phyloP scores from a whole-genome alignment of 1,140 invertebrate species.

The Chlorops oryzae region DNA sequence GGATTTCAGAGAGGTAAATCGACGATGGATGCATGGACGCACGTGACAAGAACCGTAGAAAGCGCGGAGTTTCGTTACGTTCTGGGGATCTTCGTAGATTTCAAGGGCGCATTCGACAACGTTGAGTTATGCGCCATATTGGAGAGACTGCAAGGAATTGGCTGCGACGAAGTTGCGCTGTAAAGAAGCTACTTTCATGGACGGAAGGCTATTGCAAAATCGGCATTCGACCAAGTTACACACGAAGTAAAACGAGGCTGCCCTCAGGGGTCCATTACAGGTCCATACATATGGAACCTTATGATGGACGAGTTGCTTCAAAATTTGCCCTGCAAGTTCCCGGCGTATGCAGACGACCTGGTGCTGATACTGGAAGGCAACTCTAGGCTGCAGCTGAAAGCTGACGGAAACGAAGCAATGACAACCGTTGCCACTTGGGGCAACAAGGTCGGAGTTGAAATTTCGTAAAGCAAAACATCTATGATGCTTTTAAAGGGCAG shows the following conservation, averaged over 20 bases:
- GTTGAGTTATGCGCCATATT: too few species aligned
- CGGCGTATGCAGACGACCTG: conserved; percentile 26
- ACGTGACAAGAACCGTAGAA: too few species aligned
- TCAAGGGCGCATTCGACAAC: too few species aligned
- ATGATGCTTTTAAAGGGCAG: too few species aligned
- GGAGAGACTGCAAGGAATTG: too few species aligned
- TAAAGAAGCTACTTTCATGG: conserved; percentile 10
- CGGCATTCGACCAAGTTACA: background rate
- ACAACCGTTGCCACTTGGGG: background rate
- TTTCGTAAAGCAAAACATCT: background rate
- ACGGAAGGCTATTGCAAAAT: background rate
- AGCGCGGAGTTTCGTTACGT: too few species aligned
- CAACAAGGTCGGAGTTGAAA: conserved; percentile 7
- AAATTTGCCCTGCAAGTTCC: conserved; percentile 7
- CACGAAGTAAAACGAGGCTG: conserved; percentile 13
- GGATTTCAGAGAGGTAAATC: background rate
- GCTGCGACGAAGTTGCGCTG: too few species aligned
- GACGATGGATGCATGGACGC: too few species aligned
- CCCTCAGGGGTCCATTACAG: conserved; percentile 20
- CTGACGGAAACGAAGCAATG: conserved; percentile 3
- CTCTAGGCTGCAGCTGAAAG: conserved; percentile 12
- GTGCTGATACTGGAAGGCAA: conserved; percentile 13
- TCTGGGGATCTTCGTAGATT: too few species aligned
- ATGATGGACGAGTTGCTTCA: conserved; percentile 21
- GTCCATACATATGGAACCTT: conserved; percentile 26